Percentiles rank a stretch among this genome's conserved stretches.
phyloP scores from a whole-genome alignment of 2,797 vertebrate genomes.

The Triplophysa bombifrons region DNA sequence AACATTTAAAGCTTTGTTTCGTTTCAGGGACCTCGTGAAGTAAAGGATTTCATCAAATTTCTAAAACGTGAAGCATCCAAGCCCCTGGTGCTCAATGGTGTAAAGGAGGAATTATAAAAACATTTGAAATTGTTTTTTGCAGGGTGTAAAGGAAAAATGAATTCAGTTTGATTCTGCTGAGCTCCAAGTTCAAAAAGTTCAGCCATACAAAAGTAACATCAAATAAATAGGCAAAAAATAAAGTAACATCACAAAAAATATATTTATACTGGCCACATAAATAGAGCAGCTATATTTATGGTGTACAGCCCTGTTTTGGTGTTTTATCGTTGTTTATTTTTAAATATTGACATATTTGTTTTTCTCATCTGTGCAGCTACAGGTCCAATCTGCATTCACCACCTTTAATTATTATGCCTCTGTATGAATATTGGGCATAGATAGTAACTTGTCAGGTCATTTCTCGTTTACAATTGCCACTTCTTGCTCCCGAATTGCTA shows the following conservation, averaged over 20 bases:
- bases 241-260: not conserved
- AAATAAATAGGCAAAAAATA: not conserved
- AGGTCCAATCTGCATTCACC: not conserved
- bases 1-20: not conserved
- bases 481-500: not conserved
- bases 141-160: not conserved
- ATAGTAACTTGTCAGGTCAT: not conserved
- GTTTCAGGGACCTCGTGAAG: slow-evolving; percentile 64
- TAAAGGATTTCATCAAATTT: slow-evolving; percentile 65
- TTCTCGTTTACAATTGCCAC: not conserved
- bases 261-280: not conserved
- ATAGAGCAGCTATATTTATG: not conserved
- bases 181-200: not conserved
- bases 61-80: slow-evolving; percentile 61
- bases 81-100: slow-evolving; percentile 41
- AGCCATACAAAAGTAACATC: not conserved
- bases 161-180: not conserved
- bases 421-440: not conserved
- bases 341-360: not conserved
- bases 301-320: not conserved
- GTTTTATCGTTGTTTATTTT: not conserved
- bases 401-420: slow-evolving; percentile 8
- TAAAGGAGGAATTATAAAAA: slow-evolving; percentile 58
- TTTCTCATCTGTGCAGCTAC: not conserved
- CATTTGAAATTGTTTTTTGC: not conserved